Percentiles rank a stretch among this genome's conserved stretches.
Evolutionary conservation across 1,140 invertebrate genomes (phyloP).

Genomic region (Vanessa atalanta): DNA sequence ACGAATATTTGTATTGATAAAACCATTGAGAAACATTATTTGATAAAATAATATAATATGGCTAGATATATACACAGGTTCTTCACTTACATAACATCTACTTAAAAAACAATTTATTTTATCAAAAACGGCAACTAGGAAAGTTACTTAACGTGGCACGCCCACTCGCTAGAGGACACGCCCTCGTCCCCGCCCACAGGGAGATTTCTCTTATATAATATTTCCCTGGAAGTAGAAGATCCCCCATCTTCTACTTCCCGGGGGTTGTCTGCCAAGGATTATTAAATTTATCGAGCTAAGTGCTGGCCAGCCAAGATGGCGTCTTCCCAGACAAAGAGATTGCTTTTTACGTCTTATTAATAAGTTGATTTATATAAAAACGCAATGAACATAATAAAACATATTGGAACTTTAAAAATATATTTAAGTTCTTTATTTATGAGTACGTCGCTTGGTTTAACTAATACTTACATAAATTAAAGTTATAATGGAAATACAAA

Average conservation of each 20-base stretch:
- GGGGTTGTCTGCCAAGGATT: conserved; percentile 55
- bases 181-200: conserved; percentile 47
- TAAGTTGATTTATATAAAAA: background rate
- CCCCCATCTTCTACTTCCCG: too few species aligned
- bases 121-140: conserved; percentile 29
- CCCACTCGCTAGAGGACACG: conserved; percentile 32
- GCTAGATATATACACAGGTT: background rate
- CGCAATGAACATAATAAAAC: background rate
- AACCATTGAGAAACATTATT: too few species aligned
- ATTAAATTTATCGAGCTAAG: conserved; percentile 59
- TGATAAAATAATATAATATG: too few species aligned
- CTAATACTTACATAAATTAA: too few species aligned
- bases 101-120: conserved; percentile 37
- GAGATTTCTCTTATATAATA: conserved; percentile 51
- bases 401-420: background rate
- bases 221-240: conserved; percentile 50
- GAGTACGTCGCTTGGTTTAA: too few species aligned
- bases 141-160: conserved; percentile 31
- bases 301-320: conserved; percentile 55
- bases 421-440: background rate
- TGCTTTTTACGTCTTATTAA: conserved; percentile 16
- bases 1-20: too few species aligned
- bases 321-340: conserved; percentile 41
- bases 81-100: conserved; percentile 7
- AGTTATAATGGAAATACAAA: too few species aligned